Percentiles rank a stretch among this genome's conserved stretches.
These are phyloP conservation scores for Saturnia japonica DNA, from an alignment of 2,888 invertebrate species.

Conservation along the genomic window DNA sequence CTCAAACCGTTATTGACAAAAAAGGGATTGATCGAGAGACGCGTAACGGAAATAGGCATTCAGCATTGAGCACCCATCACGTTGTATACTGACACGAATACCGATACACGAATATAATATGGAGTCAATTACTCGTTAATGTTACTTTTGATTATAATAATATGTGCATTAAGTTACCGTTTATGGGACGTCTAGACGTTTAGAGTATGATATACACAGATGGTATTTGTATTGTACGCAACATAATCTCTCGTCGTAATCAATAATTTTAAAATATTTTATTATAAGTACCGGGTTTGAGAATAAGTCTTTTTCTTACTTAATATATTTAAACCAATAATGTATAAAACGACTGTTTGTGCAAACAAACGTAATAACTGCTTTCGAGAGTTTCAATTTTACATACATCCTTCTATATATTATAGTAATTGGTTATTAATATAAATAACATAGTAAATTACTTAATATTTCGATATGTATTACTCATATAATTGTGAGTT, in stretches of 20 bases:
- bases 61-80: slow-evolving; percentile 69
- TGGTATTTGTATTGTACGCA: slow-evolving; percentile 10
- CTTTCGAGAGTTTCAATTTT: too few relatives aligned
- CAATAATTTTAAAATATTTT: background rate
- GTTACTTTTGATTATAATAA: slow-evolving; percentile 50
- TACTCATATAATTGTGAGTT: background rate
- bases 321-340: too few relatives aligned
- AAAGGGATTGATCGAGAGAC: slow-evolving; percentile 75
- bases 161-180: slow-evolving; percentile 54
- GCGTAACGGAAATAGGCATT: slow-evolving; percentile 77
- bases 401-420: too few relatives aligned
- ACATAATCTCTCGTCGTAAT: background rate
- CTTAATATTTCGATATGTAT: too few relatives aligned
- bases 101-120: slow-evolving; percentile 62
- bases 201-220: slow-evolving; percentile 44
- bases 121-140: slow-evolving; percentile 68
- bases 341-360: too few relatives aligned
- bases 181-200: slow-evolving; percentile 44
- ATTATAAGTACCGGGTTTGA: background rate
- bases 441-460: too few relatives aligned
- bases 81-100: slow-evolving; percentile 72
- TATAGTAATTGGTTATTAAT: too few relatives aligned
- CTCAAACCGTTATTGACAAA: slow-evolving; percentile 76
- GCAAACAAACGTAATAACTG: too few relatives aligned
- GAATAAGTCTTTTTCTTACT: too few relatives aligned